Evolutionary conservation across 1,140 invertebrate genomes (phyloP).

Genomic region (Lethrus apterus): DNA sequence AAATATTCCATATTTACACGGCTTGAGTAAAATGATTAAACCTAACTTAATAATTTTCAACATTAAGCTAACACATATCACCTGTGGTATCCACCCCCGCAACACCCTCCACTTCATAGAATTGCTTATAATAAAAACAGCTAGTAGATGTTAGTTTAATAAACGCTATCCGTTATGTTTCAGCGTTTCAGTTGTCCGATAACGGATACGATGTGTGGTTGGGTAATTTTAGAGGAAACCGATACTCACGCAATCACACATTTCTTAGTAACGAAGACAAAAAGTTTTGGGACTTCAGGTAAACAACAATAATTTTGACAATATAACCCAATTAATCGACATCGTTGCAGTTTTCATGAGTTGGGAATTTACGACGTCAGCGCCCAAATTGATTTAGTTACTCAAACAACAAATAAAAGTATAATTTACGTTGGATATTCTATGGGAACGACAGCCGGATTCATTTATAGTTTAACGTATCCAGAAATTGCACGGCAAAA

Average conservation of each 20-base stretch:
- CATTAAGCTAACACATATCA: background rate
- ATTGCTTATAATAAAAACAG: too few species aligned
- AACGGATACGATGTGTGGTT: slow-evolving; percentile 69
- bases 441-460: slow-evolving; percentile 1
- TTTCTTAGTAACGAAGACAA: slow-evolving; percentile 39
- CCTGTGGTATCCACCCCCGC: background rate
- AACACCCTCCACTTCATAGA: slow-evolving; percentile 5
- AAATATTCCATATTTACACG: too few species aligned
- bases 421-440: slow-evolving; percentile 8
- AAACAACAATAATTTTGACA: slow-evolving; percentile 13
- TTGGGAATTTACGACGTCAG: slow-evolving; percentile 2
- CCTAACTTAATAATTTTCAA: too few species aligned
- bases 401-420: slow-evolving; percentile 1
- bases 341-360: slow-evolving; percentile 4
- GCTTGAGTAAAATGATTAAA: too few species aligned
- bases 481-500: slow-evolving; percentile 4
- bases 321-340: background rate
- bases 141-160: too few species aligned
- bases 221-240: slow-evolving; percentile 56
- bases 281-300: slow-evolving; percentile 41
- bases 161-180: too few species aligned
- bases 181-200: slow-evolving; percentile 57
- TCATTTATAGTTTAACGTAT: slow-evolving; percentile 9
- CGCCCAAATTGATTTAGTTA: slow-evolving; percentile 1
- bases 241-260: slow-evolving; percentile 46